Base-by-base conservation (phyloP, 2,888 invertebrate species). In the Andrena flavipes region DNA sequence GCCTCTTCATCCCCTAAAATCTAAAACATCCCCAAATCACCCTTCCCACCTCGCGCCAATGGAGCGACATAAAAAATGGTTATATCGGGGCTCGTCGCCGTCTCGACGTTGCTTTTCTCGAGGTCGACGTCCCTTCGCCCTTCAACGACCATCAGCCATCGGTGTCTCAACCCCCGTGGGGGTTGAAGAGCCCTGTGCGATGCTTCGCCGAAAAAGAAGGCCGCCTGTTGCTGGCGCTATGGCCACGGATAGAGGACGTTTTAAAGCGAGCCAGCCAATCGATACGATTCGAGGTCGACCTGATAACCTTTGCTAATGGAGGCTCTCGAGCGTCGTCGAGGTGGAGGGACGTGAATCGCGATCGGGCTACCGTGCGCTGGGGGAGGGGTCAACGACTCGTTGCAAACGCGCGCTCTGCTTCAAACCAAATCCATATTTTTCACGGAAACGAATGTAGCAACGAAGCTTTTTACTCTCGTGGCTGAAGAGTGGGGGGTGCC, bases 271-370 rank as follows among this genome's bases (percentile, higher is more conserved):
- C 62, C 84, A 74, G 73, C 63, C 86, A 83, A 87, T 87, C 87
- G 87, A 87, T 87, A 86, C 86, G 79, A 84, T 85, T 89, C 84
- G 89, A 90, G 90, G 89, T 89, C 89, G 88, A 84, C 82, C 84
- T 69, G 89, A 89, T 89, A 90, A 89, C 89, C 89, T 90, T 88
- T 86, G 87, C 87, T 87, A 90, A 89, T 88, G 82, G 85, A 85
- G 68, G 60, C 77, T 80, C 70, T 75, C 26, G 56, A 54, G 72
- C 59, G 69, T 69, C 78, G 84, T 59, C 87, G 75, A 78, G 70
- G 64, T 73, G 80, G 67, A 79, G 80, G 59, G 75, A 84, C 79
- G 87, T 85, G 85, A 82, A 75, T 82, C 83, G 80, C 85, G 75
- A 80, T 69, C 84, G 16, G 73, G 56, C 84, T 72, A 86, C 87